These are phyloP conservation scores for Gila robusta DNA, from an alignment of 2,797 vertebrate genomes.

Conservation along the genomic window DNA sequence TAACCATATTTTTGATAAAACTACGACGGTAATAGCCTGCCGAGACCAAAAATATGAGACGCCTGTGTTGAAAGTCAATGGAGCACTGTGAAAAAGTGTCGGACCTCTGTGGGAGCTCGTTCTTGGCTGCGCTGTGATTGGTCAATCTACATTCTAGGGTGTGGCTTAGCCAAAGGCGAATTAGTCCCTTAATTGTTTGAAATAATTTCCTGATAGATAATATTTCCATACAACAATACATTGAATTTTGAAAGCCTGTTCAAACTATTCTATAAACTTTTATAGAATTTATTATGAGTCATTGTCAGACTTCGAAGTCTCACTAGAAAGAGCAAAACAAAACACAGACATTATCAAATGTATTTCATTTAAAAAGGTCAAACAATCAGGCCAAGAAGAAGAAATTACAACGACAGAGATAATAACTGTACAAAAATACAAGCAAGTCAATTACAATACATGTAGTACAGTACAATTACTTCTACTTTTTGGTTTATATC, in stretches of 20 bases:
- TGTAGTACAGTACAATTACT: background rate
- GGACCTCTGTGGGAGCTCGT: no score
- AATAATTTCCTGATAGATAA: background rate
- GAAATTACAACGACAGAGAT: background rate
- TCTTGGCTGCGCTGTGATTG: no score
- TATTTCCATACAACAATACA: background rate
- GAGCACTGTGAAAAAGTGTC: no score
- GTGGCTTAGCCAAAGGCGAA: no score
- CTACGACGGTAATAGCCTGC: no score
- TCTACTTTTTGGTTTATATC: background rate
- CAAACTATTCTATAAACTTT: background rate
- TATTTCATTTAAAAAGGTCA: background rate
- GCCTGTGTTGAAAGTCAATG: no score
- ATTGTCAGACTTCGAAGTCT: background rate
- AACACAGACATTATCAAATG: constrained; percentile 1
- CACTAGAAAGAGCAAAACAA: background rate
- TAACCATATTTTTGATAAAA: no score
- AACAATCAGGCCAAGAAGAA: background rate
- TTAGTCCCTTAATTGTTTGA: background rate
- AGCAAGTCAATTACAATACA: background rate
- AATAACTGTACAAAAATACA: background rate
- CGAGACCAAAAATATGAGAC: no score
- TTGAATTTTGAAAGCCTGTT: background rate
- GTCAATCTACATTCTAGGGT: no score
- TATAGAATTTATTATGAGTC: background rate